phyloP scores from a whole-genome alignment of 2,113 vertebrate genomes.

The Oriolus oriolus region DNA sequence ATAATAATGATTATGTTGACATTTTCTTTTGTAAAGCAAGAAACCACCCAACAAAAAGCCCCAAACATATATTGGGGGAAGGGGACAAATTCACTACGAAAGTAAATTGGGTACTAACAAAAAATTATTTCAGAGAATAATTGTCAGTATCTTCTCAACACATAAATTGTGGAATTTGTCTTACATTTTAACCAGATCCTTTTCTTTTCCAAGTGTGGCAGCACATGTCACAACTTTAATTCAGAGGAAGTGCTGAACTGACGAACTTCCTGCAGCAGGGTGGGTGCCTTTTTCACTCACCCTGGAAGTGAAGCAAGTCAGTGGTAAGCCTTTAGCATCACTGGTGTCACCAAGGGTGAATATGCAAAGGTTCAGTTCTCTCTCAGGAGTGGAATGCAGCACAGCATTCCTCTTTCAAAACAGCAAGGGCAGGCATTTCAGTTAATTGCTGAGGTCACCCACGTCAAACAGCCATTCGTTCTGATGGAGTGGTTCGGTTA shows the following conservation, averaged over 20 bases:
- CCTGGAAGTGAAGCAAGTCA: not conserved
- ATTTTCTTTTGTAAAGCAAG: not conserved
- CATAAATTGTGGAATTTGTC: not conserved
- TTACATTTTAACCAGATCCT: not conserved
- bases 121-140: not conserved
- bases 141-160: not conserved
- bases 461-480: rapidly evolving
- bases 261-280: rapidly evolving
- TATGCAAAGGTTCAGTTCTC: not conserved
- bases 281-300: not conserved
- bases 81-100: not conserved
- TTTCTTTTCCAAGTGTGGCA: not conserved
- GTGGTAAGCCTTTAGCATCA: not conserved
- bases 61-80: too few relatives aligned
- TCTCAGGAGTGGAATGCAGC: not conserved
- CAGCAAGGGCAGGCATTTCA: not conserved
- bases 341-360: not conserved
- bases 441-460: not conserved
- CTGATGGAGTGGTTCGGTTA: not conserved
- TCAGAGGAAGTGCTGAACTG: not conserved
- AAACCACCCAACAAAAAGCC: not conserved
- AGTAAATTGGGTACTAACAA: not conserved
- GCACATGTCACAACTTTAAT: not conserved
- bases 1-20: not conserved
- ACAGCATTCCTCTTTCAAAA: not conserved